Conservation (phyloP, 2,888 invertebrate genomes). For the Drosophila falleni region DNA sequence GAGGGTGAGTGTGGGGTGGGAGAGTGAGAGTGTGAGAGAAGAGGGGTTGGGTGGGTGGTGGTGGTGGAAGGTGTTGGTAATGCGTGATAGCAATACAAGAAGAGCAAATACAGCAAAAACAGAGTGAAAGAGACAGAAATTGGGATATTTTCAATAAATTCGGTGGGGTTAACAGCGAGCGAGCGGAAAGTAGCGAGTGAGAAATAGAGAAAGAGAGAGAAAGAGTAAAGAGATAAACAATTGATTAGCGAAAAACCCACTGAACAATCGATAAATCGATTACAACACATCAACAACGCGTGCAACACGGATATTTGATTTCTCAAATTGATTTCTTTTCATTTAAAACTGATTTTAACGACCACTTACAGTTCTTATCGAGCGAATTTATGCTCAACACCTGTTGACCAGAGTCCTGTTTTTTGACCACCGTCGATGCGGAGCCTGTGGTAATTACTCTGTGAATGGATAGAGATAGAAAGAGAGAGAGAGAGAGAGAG, state of each 20-base stretch:
- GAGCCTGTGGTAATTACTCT: conserved; percentile 85
- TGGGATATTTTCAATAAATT: conserved; percentile 32
- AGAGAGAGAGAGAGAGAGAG: conserved; percentile 42
- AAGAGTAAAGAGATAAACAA: conserved; percentile 66
- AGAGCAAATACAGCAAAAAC: conserved; percentile 54
- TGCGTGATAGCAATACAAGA: conserved; percentile 58
- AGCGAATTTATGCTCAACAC: conserved; percentile 85
- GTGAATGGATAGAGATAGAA: conserved; percentile 61
- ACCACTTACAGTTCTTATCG: conserved; percentile 86
- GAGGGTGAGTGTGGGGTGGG: background rate
- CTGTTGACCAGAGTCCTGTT: conserved; percentile 84
- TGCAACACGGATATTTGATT: conserved; percentile 72
- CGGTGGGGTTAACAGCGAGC: conserved; percentile 56
- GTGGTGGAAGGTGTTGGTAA: conserved; percentile 19
- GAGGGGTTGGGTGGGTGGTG: conserved; percentile 1
- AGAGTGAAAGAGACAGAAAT: conserved; percentile 39
- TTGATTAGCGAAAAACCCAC: conserved; percentile 68
- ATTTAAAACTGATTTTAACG: conserved; percentile 29
- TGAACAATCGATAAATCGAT: conserved; percentile 51
- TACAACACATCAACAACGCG: conserved; percentile 76
- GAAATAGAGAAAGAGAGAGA: conserved; percentile 40
- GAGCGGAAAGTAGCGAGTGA: conserved; percentile 59
- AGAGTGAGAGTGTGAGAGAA: conserved; percentile 13
- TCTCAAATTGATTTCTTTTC: conserved; percentile 42
- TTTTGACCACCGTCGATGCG: conserved; percentile 84